phyloP scores from a whole-genome alignment of 2,797 vertebrate genomes.

The Nothura maculosa region DNA sequence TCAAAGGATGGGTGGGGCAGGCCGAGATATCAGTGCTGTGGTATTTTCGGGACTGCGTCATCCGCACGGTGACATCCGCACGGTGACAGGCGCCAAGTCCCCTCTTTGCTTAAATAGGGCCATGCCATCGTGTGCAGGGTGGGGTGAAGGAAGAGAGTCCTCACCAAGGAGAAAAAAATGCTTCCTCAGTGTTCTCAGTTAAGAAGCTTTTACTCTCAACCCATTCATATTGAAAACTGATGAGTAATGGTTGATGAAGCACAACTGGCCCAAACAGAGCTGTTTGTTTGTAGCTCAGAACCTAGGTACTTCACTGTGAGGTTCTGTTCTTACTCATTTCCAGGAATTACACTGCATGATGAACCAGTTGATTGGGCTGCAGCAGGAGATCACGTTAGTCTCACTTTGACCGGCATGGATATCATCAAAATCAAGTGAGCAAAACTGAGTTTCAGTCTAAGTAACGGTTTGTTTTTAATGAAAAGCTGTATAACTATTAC shows the following conservation, averaged over 20 bases:
- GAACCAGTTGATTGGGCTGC: constrained; percentile 97
- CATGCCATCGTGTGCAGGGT: constrained; percentile 61
- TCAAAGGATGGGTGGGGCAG: constrained; percentile 66
- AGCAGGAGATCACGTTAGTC: constrained; percentile 96
- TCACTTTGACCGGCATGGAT: constrained; percentile 98
- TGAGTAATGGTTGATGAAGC: constrained; percentile 82
- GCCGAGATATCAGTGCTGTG: constrained; percentile 41
- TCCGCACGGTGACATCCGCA: constrained; percentile 14
- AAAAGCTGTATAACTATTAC: constrained; percentile 39
- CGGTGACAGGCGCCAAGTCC: constrained; percentile 26
- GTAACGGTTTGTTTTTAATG: constrained; percentile 72
- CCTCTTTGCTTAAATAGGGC: constrained; percentile 46
- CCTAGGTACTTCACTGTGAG: constrained; percentile 79
- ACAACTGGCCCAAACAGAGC: constrained; percentile 66
- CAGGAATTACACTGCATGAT: constrained; percentile 95
- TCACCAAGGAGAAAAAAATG: constrained; percentile 2
- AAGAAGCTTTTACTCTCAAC: constrained; percentile 78
- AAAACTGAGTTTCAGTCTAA: constrained; percentile 71
- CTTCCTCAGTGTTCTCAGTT: constrained; percentile 73
- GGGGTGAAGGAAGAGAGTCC: constrained; percentile 59
- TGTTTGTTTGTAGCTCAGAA: constrained; percentile 79
- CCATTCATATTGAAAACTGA: constrained; percentile 84
- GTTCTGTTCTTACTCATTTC: constrained; percentile 88
- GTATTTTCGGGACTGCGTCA: constrained; percentile 69
- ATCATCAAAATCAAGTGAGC: constrained; percentile 99